Evolutionary conservation across 2,888 invertebrate genomes (phyloP), one percentile per base, ranked within the genome.

Genomic region (Eledona agricola): DNA sequence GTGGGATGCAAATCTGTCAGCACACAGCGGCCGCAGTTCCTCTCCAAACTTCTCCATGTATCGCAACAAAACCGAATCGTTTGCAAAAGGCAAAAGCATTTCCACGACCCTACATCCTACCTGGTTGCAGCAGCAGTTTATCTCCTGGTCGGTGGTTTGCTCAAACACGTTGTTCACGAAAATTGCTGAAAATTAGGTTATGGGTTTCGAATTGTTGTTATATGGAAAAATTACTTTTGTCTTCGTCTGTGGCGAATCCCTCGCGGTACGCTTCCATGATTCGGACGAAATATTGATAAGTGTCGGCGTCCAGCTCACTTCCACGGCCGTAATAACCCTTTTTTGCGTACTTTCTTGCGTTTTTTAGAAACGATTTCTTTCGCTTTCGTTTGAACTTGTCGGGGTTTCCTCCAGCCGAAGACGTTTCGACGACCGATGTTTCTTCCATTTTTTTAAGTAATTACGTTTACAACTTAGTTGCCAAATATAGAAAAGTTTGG

Each of bases 61-160:
- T 2, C 83, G 78, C 55, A 86, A 80, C 7, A 93, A 71, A 45
- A 82, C 81, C 34, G 81, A 80, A 1, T 84, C 78, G 52, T 81
- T 82, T 1, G 87, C 83, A 54, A 83, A 86, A 0, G 88, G 87
- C 0, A 93, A 73, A 0, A 93, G 76, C n/a, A 83, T 79, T 67
- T 93, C 93, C 1, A 93, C 77, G 0, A 89, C 86, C 59, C 89
- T 79, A 34, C 89, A 90, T 0, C 89, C 90, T 0, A 93, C 80
- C 74, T 93, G 92, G 76, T 93, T 93, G 3, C 86, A 85, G 0
- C 88, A 82, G 23, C 87, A 82, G 23, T 88, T 82, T 0, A 90
- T 74, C 75, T 93, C 93, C 55, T 86, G 82, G 0, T 80, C 84
- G 56, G 80, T 79, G 0, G 88, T 88, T 66, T 88, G 82, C 57